Evolutionary conservation across 2,797 vertebrate genomes (phyloP), one percentile per base, ranked within the genome.

Genomic region (Falco peregrinus): DNA sequence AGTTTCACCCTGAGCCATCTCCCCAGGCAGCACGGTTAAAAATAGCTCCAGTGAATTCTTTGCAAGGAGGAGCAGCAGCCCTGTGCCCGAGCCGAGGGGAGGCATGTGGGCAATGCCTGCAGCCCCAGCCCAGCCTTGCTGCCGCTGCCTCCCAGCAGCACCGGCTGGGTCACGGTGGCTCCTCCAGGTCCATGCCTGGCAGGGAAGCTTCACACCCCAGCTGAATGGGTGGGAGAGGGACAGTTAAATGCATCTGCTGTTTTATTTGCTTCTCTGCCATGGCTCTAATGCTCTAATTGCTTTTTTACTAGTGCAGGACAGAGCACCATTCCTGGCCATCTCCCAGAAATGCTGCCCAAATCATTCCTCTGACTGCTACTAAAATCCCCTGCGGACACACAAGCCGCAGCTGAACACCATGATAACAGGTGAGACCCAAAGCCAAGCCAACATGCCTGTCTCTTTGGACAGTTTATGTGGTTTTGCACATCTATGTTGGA

Each of bases 401-500:
- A 39, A 95, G 95, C 87, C 0, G 0, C 87, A 87, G 95, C 87
- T 93, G 96, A 95, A 93, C 80, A 41, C 77, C 3, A 2, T 1
- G 70, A 76, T 67, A 95, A 85, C 92, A 96, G 95, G 95, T 96
- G 96, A 95, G 93, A 65, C 45, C 63, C 80, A 20, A 16, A 10
- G 60, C 74, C 26, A 3, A 37, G 84, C 33, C 89, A 71, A 82
- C 77, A 24, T 4, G 10, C 61, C 54, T 3, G 0, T 5, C 83
- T 60, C 91, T 94, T 93, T 41, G 90, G 77, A 94, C 86, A 61
- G 31, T 69, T 95, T 51, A 39, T 85, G 87, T 0, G 6, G 74
- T 93, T 96, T 95, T 97, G 80, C 84, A 95, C 87, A 96, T 95
- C 95, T 89, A 94, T 73, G 71, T 89, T 65, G 91, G 77, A 95